Conservation (phyloP, 2,797 vertebrate genomes). For the Corythornis leucogaster region DNA sequence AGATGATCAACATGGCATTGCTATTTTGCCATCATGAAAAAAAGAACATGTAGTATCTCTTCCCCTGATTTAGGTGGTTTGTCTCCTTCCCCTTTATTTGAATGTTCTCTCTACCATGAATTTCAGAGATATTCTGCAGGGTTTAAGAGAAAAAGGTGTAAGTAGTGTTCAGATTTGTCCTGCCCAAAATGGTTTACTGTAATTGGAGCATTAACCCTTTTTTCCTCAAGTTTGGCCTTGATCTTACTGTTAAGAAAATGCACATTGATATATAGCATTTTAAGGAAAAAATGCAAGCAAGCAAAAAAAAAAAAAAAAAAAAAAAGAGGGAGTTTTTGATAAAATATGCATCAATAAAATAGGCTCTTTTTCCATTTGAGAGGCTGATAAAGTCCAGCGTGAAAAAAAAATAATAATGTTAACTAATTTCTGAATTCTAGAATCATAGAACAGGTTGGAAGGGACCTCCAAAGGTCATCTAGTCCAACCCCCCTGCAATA, state of each 20-base stretch:
- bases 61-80: background rate
- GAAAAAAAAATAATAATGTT: background rate
- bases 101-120: background rate
- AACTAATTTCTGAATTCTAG: background rate
- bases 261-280: background rate
- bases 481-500: too few relatives aligned
- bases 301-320: background rate
- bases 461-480: too few relatives aligned
- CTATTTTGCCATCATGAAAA: background rate
- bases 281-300: background rate
- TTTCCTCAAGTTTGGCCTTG: background rate
- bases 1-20: background rate
- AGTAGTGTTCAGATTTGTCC: background rate
- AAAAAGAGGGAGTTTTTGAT: background rate
- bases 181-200: background rate
- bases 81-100: background rate
- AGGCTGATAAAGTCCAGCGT: background rate
- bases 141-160: background rate
- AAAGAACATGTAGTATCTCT: background rate
- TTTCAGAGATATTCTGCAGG: background rate
- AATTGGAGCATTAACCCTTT: background rate
- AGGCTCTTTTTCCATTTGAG: background rate
- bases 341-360: background rate
- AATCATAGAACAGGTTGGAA: too few relatives aligned
- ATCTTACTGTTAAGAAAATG: background rate